A percentile compares a stretch with the other conserved stretches of the same genome.
Evolutionary conservation across 2,113 vertebrate genomes (phyloP).

Genomic region (Gnathonemus longibarbis): DNA sequence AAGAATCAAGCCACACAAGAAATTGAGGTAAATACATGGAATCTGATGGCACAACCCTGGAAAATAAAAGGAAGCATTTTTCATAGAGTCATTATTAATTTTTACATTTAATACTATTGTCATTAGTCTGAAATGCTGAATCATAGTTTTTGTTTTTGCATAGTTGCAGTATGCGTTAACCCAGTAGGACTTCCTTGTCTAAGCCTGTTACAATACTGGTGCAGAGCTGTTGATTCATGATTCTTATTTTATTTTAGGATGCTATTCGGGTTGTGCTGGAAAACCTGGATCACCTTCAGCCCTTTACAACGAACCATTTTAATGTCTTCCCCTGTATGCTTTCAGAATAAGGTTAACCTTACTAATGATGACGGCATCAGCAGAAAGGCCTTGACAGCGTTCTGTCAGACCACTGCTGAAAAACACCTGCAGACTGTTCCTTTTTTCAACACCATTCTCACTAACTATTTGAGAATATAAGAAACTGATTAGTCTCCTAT

Average conservation of each 20-base stretch:
- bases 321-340: slow-evolving; percentile 62
- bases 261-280: slow-evolving; percentile 55
- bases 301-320: slow-evolving; percentile 54
- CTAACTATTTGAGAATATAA: not conserved
- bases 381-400: not conserved
- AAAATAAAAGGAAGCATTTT: not conserved
- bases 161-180: not conserved
- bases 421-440: not conserved
- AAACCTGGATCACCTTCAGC: slow-evolving; percentile 54
- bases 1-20: slow-evolving; percentile 34
- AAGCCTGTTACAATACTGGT: not conserved
- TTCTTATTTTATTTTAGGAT: slow-evolving; percentile 41
- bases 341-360: not conserved
- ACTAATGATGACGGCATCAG: not conserved
- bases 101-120: not conserved
- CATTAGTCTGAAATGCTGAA: not conserved
- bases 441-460: not conserved
- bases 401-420: not conserved
- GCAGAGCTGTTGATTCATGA: not conserved
- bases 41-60: not conserved
- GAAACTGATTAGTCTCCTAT: not conserved
- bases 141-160: not conserved
- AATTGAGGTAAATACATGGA: slow-evolving; percentile 48
- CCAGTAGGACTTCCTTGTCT: not conserved
- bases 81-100: not conserved